phyloP scores from a whole-genome alignment of 2,888 invertebrate species.

The Tachina lurida region DNA sequence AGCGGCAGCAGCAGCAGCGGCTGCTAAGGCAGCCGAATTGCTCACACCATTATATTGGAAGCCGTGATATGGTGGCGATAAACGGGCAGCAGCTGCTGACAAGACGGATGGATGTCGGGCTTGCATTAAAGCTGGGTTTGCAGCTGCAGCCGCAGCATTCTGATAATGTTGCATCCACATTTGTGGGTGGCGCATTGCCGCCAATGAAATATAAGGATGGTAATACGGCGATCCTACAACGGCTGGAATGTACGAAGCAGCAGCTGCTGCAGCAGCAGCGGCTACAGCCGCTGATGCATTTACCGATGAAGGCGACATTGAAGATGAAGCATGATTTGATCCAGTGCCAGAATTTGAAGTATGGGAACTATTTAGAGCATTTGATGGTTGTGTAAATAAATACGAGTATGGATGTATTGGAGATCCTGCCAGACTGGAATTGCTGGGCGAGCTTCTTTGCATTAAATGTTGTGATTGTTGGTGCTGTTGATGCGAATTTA shows the following conservation, averaged over 20 bases:
- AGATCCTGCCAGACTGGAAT: constrained; percentile 73
- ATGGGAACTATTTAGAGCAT: constrained; percentile 77
- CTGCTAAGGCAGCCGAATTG: constrained; percentile 78
- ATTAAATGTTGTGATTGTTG: constrained; percentile 74
- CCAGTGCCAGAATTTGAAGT: constrained; percentile 71
- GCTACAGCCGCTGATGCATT: constrained; percentile 75
- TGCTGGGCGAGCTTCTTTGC: constrained; percentile 78
- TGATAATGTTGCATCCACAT: constrained; percentile 84
- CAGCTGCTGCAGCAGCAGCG: constrained; percentile 79
- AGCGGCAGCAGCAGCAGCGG: constrained; percentile 77
- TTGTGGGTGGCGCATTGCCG: constrained; percentile 83
- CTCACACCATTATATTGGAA: constrained; percentile 81
- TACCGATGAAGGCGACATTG: constrained; percentile 73
- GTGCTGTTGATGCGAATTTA: constrained; percentile 74
- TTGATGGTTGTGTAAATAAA: constrained; percentile 79
- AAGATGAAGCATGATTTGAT: constrained; percentile 71
- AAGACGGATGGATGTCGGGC: constrained; percentile 74
- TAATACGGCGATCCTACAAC: constrained; percentile 79
- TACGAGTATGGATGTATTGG: constrained; percentile 79
- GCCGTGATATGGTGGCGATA: constrained; percentile 81
- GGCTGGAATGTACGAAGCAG: constrained; percentile 82
- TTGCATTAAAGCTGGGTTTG: constrained; percentile 71
- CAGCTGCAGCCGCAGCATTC: constrained; percentile 79
- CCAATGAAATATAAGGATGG: constrained; percentile 81
- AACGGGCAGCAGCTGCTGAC: constrained; percentile 80